Evolutionary conservation across 2,888 invertebrate genomes (phyloP), one percentile per base, ranked within the genome.

Genomic region (Aproaerema taeniolella): DNA sequence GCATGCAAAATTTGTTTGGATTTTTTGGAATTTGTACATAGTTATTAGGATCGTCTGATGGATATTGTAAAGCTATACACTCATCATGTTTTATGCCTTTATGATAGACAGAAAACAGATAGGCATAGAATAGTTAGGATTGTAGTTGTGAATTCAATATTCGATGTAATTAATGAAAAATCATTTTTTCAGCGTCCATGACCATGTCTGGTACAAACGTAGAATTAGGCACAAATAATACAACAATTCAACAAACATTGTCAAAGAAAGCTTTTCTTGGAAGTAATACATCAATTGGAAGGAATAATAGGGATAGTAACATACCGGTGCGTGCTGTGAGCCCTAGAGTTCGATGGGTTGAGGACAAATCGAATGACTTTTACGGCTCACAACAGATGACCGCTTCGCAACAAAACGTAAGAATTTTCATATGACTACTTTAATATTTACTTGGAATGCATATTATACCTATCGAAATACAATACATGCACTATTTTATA

Each of bases 121-220:
- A n/a, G n/a, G n/a, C n/a, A n/a, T n/a, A n/a, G n/a, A n/a, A n/a
- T n/a, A n/a, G n/a, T n/a, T n/a, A n/a, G n/a, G n/a, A n/a, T n/a
- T n/a, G n/a, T n/a, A n/a, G n/a, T n/a, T n/a, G n/a, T n/a, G n/a
- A n/a, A n/a, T n/a, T n/a, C n/a, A n/a, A n/a, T n/a, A n/a, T n/a
- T n/a, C n/a, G n/a, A n/a, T n/a, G n/a, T n/a, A n/a, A n/a, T n/a
- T n/a, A n/a, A n/a, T n/a, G n/a, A n/a, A n/a, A n/a, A n/a, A n/a
- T n/a, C n/a, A 20, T 47, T 41, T 53, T 89, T 89, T 30, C 87
- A 92, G 92, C 92, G 65, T 92, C 92, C 55, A 91, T 92, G 76
- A 91, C 92, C 57, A 90, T 91, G 67, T 87, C 90, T 66, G 89
- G 89, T 71, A 87, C 88, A 67, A 89, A 90, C 52, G 80, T 88